Conservation (phyloP, 2,797 vertebrate genomes). For the Cossypha dichroa region DNA sequence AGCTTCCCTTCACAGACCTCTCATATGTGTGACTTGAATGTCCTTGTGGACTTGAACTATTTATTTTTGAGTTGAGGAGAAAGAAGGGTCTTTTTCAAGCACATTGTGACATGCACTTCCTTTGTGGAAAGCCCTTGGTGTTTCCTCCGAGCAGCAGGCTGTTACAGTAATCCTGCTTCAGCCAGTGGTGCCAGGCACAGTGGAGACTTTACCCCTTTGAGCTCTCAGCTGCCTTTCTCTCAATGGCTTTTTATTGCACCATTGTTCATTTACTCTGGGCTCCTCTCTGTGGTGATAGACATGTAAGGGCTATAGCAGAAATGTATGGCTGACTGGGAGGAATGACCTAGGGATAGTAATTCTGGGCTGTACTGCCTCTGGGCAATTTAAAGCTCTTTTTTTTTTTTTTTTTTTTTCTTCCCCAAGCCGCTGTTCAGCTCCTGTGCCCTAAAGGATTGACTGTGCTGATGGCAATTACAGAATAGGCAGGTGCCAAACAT, state of each 20-base stretch:
- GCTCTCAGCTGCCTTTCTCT: conserved; percentile 18
- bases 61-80: neutral
- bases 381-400: neutral
- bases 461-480: neutral
- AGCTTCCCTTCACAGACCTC: neutral
- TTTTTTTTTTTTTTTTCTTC: neutral
- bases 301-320: conserved; percentile 4
- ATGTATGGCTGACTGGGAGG: neutral
- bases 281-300: neutral
- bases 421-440: neutral
- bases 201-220: conserved; percentile 41
- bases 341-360: neutral
- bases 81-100: neutral
- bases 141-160: neutral
- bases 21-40: neutral
- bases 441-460: neutral
- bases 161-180: neutral
- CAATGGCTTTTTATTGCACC: conserved; percentile 54
- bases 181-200: conserved; percentile 40
- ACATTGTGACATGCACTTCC: neutral
- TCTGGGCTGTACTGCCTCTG: neutral
- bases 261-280: neutral
- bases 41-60: neutral
- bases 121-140: neutral
- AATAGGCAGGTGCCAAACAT: neutral